phyloP scores from a whole-genome alignment of 2,888 invertebrate species.

The Liopterus haemorrhoidalis region DNA sequence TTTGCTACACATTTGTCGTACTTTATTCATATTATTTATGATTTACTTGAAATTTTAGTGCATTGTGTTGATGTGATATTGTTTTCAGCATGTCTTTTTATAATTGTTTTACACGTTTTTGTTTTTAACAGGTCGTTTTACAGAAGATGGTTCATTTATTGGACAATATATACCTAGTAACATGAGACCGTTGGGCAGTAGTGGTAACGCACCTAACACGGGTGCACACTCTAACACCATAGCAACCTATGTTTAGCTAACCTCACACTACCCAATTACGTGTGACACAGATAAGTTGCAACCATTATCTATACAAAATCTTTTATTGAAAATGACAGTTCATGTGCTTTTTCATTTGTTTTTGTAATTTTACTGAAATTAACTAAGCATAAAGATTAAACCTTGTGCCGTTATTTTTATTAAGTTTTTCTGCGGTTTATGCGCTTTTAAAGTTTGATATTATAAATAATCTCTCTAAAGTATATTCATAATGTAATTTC shows the following conservation, averaged over 20 bases:
- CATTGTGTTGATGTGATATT: conserved; percentile 11
- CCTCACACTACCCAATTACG: conserved; percentile 15
- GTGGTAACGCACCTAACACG: conserved; percentile 47
- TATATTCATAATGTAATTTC: no score
- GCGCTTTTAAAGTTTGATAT: no score
- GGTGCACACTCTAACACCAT: conserved; percentile 50
- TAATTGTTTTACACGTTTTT: conserved; percentile 23
- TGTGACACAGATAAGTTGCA: conserved; percentile 17
- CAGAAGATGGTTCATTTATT: conserved; percentile 96
- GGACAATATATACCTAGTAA: conserved; percentile 90
- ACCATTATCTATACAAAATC: conserved; percentile 8
- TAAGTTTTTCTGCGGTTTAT: conserved; percentile 30
- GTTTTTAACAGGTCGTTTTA: conserved; percentile 69
- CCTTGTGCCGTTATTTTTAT: conserved; percentile 22
- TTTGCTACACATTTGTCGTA: background rate
- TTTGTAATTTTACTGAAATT: no score
- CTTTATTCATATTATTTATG: background rate
- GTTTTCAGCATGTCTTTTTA: conserved; percentile 39
- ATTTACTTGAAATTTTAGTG: conserved; percentile 11
- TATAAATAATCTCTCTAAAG: no score
- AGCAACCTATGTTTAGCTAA: conserved; percentile 59
- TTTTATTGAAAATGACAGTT: conserved; percentile 10
- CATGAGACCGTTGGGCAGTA: conserved; percentile 55
- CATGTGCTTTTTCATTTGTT: background rate
- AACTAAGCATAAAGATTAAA: no score